Evolutionary conservation across 2,888 invertebrate species (phyloP).

Genomic region (Steinernema scapterisci): DNA sequence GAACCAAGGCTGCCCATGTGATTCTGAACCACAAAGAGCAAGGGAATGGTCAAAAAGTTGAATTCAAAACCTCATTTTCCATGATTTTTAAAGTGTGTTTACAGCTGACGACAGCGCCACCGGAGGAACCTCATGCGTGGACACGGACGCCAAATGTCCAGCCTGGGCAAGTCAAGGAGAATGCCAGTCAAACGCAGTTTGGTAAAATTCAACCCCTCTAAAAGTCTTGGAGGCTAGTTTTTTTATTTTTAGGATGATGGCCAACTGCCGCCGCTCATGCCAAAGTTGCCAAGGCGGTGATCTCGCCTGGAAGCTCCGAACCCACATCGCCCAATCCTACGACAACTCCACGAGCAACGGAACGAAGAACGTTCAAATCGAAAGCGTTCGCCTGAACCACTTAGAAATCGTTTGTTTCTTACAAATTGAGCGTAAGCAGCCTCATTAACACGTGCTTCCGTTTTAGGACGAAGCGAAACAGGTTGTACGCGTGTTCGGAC

Average conservation of each 20-base stretch:
- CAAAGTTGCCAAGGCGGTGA: constrained; percentile 67
- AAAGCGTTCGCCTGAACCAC: constrained; percentile 64
- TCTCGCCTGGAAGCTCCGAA: constrained; percentile 65
- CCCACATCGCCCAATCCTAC: constrained; percentile 59
- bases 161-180: constrained; percentile 67
- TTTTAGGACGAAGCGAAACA: constrained; percentile 64
- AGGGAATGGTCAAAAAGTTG: no score
- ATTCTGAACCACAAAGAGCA: no score
- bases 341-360: constrained; percentile 54
- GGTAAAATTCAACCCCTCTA: constrained; percentile 45
- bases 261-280: constrained; percentile 67
- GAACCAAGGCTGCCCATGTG: no score
- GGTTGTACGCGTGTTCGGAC: constrained; percentile 61
- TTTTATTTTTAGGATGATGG: constrained; percentile 64
- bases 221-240: background rate
- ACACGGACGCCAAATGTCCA: constrained; percentile 65
- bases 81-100: no score
- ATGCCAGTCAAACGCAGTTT: constrained; percentile 66
- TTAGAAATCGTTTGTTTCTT: constrained; percentile 55
- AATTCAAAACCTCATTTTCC: no score
- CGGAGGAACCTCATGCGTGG: constrained; percentile 52
- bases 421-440: background rate
- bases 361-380: constrained; percentile 56
- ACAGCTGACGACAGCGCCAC: constrained; percentile 16
- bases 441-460: background rate